phyloP scores from a whole-genome alignment of 2,113 vertebrate species.

The Arenaria interpres region DNA sequence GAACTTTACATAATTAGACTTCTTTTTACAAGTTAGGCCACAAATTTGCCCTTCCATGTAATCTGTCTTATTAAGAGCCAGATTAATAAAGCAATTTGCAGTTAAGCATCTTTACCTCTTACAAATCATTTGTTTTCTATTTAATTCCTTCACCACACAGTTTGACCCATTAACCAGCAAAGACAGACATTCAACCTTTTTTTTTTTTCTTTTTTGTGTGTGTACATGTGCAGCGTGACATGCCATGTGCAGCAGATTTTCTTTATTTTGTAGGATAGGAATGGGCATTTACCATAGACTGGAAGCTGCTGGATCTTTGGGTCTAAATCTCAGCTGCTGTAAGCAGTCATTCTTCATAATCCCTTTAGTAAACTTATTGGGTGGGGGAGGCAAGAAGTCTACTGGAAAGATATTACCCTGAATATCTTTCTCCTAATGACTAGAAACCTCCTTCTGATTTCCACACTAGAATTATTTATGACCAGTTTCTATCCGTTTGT shows the following conservation, averaged over 20 bases:
- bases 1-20: neutral
- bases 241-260: neutral
- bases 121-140: neutral
- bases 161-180: neutral
- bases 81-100: neutral
- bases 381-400: neutral
- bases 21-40: neutral
- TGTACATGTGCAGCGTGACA: neutral
- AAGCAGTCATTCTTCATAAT: neutral
- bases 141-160: neutral
- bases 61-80: neutral
- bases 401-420: neutral
- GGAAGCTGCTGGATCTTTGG: neutral
- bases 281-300: neutral
- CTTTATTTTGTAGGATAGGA: neutral
- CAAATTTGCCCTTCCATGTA: neutral
- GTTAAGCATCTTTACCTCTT: neutral
- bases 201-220: neutral
- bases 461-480: neutral
- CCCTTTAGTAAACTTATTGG: neutral
- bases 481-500: neutral
- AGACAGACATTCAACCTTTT: neutral
- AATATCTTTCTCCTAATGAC: neutral
- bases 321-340: neutral
- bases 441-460: slow-evolving; percentile 3